Conservation (phyloP, 2,113 vertebrate species). For the Pteronura brasiliensis region DNA sequence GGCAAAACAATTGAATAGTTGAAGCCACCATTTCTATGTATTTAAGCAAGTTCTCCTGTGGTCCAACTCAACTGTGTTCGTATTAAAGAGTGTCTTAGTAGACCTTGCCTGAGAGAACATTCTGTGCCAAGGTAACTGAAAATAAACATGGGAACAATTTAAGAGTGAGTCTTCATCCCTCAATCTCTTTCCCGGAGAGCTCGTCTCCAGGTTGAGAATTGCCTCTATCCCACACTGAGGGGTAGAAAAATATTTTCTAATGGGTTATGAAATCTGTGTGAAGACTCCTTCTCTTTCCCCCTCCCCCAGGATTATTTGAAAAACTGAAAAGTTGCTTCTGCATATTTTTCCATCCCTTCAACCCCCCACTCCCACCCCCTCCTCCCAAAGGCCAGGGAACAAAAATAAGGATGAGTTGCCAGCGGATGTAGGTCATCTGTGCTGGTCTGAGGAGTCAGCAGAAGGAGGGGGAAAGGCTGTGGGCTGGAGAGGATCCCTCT, state of each 20-base stretch:
- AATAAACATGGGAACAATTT: slow-evolving; percentile 11
- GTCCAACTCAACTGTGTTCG: background rate
- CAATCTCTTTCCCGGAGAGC: background rate
- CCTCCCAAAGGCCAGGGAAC: background rate
- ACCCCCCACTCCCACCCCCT: too few relatives aligned
- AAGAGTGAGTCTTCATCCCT: background rate
- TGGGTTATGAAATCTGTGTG: background rate
- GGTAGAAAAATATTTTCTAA: background rate
- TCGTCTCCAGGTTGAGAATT: background rate
- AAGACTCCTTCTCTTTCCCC: background rate
- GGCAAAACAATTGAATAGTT: background rate
- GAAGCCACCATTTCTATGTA: background rate
- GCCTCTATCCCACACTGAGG: background rate
- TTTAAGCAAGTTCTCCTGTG: background rate
- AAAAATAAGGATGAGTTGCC: background rate
- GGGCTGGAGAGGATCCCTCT: background rate
- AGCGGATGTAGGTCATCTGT: fast-evolving
- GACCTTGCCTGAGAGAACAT: slow-evolving; percentile 35
- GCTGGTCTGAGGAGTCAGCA: background rate
- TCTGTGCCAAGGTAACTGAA: slow-evolving; percentile 19
- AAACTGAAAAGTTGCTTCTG: background rate
- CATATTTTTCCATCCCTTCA: background rate
- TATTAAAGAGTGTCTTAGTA: background rate
- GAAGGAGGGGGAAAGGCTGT: background rate
- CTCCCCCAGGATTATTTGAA: background rate